Base-by-base conservation (phyloP, 1,140 invertebrate genomes). In the Zaprionus inermis region DNA sequence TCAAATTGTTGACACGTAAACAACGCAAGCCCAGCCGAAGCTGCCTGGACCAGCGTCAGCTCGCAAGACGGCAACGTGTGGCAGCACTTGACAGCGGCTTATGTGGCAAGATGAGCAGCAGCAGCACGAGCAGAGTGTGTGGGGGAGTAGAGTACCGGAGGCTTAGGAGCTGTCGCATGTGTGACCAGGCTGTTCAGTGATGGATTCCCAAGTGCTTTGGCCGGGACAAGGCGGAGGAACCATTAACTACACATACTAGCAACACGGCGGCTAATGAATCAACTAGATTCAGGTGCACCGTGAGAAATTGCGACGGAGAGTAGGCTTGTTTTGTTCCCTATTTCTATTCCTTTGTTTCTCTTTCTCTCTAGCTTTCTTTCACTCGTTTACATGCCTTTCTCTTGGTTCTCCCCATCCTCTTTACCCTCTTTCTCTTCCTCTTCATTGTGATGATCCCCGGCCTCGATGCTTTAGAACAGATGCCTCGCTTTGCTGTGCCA, bases 151-250 rank as follows among this genome's bases (percentile, higher is more conserved):
- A n/a, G n/a, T n/a, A n/a, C n/a, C n/a, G n/a, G n/a, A n/a, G n/a
- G n/a, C n/a, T n/a, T n/a, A n/a, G n/a, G n/a, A n/a, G 14, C 5
- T 41, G 18, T 61, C 16, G 9, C 51, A 70, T 28, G 41, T 64
- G 60, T 24, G 34, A 12, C 44, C 49, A 70, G 41, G 41, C 52
- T 67, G 61, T 67, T 14, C 32, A 57, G 36, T 73, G 71, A 70
- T 74, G 66, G 34, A 74, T 74, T 41, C 41, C 11, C 66, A 41
- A 58, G 66, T 44, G 58, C 57, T 74, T 63, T 46, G 58, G 44
- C 72, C 58, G 24, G 11, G 30, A 60, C 56, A 12, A 52, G n/a
- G n/a, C 49, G 16, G 30, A 30, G 22, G 14, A 30, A 9, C 54
- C 63, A 67, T 54, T 67, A 55, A 59, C 64, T 55, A 54, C 70